phyloP scores from a whole-genome alignment of 2,888 invertebrate genomes.

The Cheilosia vulpina region DNA sequence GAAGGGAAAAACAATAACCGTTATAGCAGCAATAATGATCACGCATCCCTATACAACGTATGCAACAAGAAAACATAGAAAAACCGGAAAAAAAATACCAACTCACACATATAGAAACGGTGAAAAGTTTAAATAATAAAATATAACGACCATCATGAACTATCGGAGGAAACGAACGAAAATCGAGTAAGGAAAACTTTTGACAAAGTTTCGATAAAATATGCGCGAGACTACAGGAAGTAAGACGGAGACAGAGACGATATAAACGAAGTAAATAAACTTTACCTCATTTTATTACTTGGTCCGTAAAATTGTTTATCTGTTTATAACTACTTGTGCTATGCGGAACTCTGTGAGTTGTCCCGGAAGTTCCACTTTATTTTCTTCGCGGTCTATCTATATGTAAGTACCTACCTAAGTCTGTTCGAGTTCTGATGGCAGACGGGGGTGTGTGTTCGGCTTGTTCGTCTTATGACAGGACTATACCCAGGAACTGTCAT shows the following conservation, averaged over 20 bases:
- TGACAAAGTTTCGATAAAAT: slow-evolving; percentile 72
- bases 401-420: not conserved
- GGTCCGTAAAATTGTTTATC: slow-evolving; percentile 72
- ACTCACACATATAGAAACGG: slow-evolving; percentile 49
- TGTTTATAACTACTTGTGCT: slow-evolving; percentile 44
- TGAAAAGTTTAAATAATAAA: slow-evolving; percentile 76
- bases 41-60: slow-evolving; percentile 3
- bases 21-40: slow-evolving; percentile 62
- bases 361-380: slow-evolving; percentile 46
- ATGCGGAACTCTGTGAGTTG: slow-evolving; percentile 48
- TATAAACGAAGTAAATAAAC: slow-evolving; percentile 62
- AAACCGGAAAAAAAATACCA: not conserved
- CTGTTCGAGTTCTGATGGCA: not conserved
- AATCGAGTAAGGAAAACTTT: slow-evolving; percentile 56
- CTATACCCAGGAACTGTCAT: slow-evolving; percentile 52
- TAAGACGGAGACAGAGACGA: not conserved
- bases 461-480: slow-evolving; percentile 48
- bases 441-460: slow-evolving; percentile 6
- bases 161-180: slow-evolving; percentile 30
- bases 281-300: slow-evolving; percentile 69
- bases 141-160: slow-evolving; percentile 72
- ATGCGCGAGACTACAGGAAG: slow-evolving; percentile 51
- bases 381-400: not conserved
- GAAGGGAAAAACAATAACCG: slow-evolving; percentile 60
- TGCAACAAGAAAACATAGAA: slow-evolving; percentile 3